Evolutionary conservation across 2,113 vertebrate genomes (phyloP), one percentile per base, ranked within the genome.

Genomic region (Phoxinus phoxinus): DNA sequence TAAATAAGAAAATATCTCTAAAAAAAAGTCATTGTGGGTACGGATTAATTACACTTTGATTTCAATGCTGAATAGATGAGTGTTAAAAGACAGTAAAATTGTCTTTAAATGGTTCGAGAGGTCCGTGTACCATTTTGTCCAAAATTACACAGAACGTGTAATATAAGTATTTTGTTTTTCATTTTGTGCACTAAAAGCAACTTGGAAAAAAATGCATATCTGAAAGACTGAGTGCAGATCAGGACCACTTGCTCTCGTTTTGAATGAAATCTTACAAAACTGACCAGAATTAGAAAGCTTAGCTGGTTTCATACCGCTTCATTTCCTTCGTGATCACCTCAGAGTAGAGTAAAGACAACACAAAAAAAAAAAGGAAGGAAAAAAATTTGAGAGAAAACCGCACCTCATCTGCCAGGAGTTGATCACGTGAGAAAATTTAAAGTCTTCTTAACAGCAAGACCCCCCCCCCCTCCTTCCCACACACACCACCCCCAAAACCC

Each of bases 321-420:
- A 83, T 78, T n/a, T 56, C 67, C 72, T 69, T 86, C 71, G 27
- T 81, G 79, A 81, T 89, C 78, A 87, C 79, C 85, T 73, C 80
- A 89, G 76, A 87, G 88, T 86, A 89, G 76, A 87, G 88, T 86
- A 84, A 83, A 89, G 80, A 89, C 48, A 89, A 89, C 81, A 90
- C 91, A 89, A 74, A 87, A 91, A 74, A 87, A 91, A 84, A 86
- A 51, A 56, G 19, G 90, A 46, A 87, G 79, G 78, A 80, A 85
- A 58, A 85, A 8, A 41, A 10, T 10, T 41, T 10, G 41, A 88
- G 85, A n/a, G 90, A 87, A 94, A 96, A 95, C 94, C 97, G 96
- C 96, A 96, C 95, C 95, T 95, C 96, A 93, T 92, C 73, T 94
- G 94, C 94, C 94, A 96, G 94, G 95, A 95, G 93, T 95, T 94